Percentiles rank a stretch among this genome's conserved stretches.
phyloP scores from a whole-genome alignment of 2,113 vertebrate genomes.

The Cricetomys ansorgei region DNA sequence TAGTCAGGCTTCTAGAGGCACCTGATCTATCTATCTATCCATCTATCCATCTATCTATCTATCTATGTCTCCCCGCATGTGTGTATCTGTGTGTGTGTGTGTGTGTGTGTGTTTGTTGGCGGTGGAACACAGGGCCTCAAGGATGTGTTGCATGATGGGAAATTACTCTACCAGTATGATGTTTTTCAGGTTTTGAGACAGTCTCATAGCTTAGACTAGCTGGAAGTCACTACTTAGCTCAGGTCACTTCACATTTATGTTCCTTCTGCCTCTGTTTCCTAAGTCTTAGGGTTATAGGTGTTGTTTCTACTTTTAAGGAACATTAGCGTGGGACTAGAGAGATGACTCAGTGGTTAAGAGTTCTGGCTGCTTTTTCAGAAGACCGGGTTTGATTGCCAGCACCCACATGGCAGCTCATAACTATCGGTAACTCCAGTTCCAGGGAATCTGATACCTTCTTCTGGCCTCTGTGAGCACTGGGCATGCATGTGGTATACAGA shows the following conservation, averaged over 20 bases:
- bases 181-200: not conserved
- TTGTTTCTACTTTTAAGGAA: not conserved
- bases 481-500: not conserved
- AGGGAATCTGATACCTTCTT: not conserved
- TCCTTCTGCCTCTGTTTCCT: not conserved
- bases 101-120: not conserved
- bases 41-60: accelerated
- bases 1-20: too few relatives aligned
- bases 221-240: not conserved
- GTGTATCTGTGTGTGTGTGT: not conserved
- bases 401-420: not conserved
- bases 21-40: not conserved
- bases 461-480: not conserved
- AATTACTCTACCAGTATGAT: not conserved
- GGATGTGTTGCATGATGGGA: not conserved
- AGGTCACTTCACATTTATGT: too few relatives aligned
- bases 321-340: not conserved
- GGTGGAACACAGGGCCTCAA: not conserved
- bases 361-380: not conserved
- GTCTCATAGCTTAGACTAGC: not conserved
- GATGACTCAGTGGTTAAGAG: not conserved
- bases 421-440: not conserved
- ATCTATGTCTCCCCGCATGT: not conserved
- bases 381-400: not conserved
- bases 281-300: not conserved